These are phyloP conservation scores for Drosophila parvula DNA, from an alignment of 1,140 invertebrate genomes.

Conservation along the genomic window DNA sequence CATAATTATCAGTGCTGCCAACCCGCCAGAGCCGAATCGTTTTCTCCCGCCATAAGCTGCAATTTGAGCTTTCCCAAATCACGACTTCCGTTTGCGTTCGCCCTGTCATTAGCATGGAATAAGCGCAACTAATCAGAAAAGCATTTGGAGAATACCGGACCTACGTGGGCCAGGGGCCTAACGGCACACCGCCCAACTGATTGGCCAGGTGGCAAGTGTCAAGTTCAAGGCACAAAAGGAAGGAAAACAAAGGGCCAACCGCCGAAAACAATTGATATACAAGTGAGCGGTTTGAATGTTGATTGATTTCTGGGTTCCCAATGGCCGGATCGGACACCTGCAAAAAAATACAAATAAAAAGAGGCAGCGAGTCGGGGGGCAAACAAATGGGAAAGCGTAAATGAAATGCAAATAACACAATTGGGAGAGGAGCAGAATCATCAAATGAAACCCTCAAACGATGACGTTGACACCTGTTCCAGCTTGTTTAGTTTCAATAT, in stretches of 20 bases:
- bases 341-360: conserved; percentile 30
- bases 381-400: conserved; percentile 26
- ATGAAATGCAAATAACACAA: conserved; percentile 51
- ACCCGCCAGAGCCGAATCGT: conserved; percentile 17
- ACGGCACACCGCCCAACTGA: conserved; percentile 10
- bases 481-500: conserved; percentile 77
- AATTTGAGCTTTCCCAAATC: conserved; percentile 59
- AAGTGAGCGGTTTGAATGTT: conserved; percentile 57
- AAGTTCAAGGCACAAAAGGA: conserved; percentile 65
- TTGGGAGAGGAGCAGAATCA: conserved; percentile 18
- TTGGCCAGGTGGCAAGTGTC: conserved; percentile 57
- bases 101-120: conserved; percentile 59
- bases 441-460: conserved; percentile 51
- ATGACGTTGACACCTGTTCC: conserved; percentile 69
- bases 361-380: conserved; percentile 11
- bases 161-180: conserved; percentile 28
- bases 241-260: conserved; percentile 38
- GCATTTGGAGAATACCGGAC: conserved; percentile 30
- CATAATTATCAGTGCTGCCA: conserved; percentile 44
- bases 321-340: conserved; percentile 56
- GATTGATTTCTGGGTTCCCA: conserved; percentile 69
- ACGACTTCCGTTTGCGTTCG: conserved; percentile 51
- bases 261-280: conserved; percentile 66
- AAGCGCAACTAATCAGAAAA: conserved; percentile 60
- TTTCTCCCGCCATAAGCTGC: conserved; percentile 38